Base-by-base conservation (phyloP, 2,113 vertebrate species). In the Vulpes ferrilata region DNA sequence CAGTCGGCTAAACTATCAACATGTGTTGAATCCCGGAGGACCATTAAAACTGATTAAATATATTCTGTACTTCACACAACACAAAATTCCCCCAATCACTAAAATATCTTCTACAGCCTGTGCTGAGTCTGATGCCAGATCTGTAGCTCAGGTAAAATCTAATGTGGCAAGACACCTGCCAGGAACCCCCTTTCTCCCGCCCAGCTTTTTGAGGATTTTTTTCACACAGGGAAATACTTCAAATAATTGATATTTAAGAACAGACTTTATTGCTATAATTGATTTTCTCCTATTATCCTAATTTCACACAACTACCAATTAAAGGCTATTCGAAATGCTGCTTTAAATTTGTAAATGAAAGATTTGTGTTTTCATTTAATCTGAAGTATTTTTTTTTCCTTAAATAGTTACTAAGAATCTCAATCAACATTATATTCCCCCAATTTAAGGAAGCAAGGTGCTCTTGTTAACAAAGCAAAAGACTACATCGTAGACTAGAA, bases 271-370 rank as follows among this genome's bases (percentile, higher is more conserved):
- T 6, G 38, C n/a, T 91, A 16, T 55, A 48, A 79, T n/a, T 88
- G 10, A 53, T 79, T 88, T 80, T 59, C 60, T 78, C 73, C 51
- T 69, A 69, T 23, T 76, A 25, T 30, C 62, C 51, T 90, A 81
- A 57, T 71, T 88, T 90, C 85, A 94, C 19, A 76, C 48, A 96
- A 92, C 53, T 83, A 71, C 22, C 32, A 88, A 89, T 30, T 83
- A 69, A 76, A 92, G 57, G 43, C 67, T 84, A n/a, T 55, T 93
- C 43, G 93, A 96, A 97, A 62, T 38, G 25, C 32, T 90, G 64
- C 74, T 64, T 87, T 74, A 93, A 82, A 76, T 82, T 64, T 71
- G 11, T 48, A 65, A 90, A 87, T 23, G 30, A 85, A 78, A 65
- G 32, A 7, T 30, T 67, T 53, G 7, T 43, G 27, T 87, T 84